These are phyloP conservation scores for Oreonectes daqikongensis DNA, from an alignment of 2,797 vertebrate species.

Conservation along the genomic window DNA sequence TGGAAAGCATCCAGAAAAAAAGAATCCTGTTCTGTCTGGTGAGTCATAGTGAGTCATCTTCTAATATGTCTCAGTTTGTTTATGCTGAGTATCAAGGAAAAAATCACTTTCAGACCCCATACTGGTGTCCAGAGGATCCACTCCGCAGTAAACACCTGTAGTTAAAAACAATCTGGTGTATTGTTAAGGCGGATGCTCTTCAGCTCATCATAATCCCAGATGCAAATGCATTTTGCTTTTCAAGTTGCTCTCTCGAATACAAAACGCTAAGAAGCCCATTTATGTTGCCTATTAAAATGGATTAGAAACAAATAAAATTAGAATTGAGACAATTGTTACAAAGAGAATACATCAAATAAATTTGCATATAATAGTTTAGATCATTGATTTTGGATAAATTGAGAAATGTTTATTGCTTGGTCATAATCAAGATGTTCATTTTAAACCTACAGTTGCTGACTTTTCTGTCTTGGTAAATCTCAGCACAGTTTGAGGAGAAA, in stretches of 20 bases:
- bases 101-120: neutral
- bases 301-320: too few relatives aligned
- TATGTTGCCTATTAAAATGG: too few relatives aligned
- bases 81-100: slow-evolving; percentile 36
- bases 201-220: neutral
- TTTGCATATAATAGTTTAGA: neutral
- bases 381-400: too few relatives aligned
- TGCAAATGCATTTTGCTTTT: neutral
- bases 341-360: neutral
- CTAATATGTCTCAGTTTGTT: slow-evolving; percentile 30
- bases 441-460: too few relatives aligned
- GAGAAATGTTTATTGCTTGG: neutral
- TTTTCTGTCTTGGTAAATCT: too few relatives aligned
- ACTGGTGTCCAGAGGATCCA: neutral
- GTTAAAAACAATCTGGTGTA: slow-evolving; percentile 4
- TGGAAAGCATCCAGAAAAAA: neutral
- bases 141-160: slow-evolving; percentile 24
- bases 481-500: neutral
- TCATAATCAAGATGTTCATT: too few relatives aligned
- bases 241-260: neutral
- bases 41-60: slow-evolving; percentile 34
- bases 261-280: too few relatives aligned
- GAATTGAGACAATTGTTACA: too few relatives aligned
- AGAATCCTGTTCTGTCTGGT: neutral
- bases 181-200: neutral